Evolutionary conservation across 2,888 invertebrate species (phyloP).

Genomic region (Heterodera filipjevi): DNA sequence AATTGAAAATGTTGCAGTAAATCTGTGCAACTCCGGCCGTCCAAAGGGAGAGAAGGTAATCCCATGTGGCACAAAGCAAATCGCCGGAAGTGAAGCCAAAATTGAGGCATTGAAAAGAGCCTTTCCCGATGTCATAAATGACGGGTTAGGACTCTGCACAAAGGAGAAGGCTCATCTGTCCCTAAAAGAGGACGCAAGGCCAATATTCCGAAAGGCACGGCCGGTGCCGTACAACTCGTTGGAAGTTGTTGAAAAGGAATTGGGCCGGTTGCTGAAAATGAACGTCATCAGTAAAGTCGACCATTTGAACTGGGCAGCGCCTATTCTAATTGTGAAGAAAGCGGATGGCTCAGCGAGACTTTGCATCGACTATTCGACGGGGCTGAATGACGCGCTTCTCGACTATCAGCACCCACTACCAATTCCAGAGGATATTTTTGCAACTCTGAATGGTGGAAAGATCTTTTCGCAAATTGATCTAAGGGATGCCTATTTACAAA

Average conservation of each 20-base stretch:
- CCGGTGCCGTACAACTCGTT: slow-evolving; percentile 16
- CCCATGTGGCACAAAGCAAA: background rate
- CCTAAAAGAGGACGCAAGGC: slow-evolving; percentile 5
- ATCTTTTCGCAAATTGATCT: slow-evolving; percentile 48
- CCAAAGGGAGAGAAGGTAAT: background rate
- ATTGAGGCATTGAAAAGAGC: background rate
- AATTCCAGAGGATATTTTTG: slow-evolving; percentile 44
- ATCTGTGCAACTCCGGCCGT: background rate
- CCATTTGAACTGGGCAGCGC: slow-evolving; percentile 47
- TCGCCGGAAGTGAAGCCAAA: background rate
- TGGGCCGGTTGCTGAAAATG: slow-evolving; percentile 37
- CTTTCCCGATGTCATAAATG: background rate
- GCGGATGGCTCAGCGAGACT: slow-evolving; percentile 45
- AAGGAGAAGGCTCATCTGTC: slow-evolving; percentile 14
- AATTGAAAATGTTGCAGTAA: background rate
- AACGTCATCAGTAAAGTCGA: slow-evolving; percentile 41
- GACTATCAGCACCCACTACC: slow-evolving; percentile 46
- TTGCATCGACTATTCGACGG: slow-evolving; percentile 50
- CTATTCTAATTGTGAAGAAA: slow-evolving; percentile 47
- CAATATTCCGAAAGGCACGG: slow-evolving; percentile 16
- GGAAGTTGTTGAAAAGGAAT: slow-evolving; percentile 33
- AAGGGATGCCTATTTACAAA: slow-evolving; percentile 50
- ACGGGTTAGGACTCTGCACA: background rate
- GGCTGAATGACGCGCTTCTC: slow-evolving; percentile 46
- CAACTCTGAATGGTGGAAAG: slow-evolving; percentile 43